Evolutionary conservation across 1,140 invertebrate genomes (phyloP), one percentile per base, ranked within the genome.

Genomic region (Hylaeus volcanicus): DNA sequence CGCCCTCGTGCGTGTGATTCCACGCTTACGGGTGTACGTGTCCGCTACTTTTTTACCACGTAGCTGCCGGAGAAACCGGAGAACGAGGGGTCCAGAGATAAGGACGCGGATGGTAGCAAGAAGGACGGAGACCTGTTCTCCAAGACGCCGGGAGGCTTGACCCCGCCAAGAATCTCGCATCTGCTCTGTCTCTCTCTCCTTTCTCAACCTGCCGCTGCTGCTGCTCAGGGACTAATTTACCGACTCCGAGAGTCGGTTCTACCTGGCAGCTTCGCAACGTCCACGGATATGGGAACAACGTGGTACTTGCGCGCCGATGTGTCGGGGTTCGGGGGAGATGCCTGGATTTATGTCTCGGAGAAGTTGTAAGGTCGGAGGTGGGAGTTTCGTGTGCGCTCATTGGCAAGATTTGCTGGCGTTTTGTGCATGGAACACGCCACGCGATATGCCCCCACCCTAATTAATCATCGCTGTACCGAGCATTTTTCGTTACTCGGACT

Each of bases 91-190:
- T 26, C 53, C 43, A 45, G 12, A 39, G 68, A 72, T 48, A 37
- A 61, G 48, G 41, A 41, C 37, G 55, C 12, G 58, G 12, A 53
- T 43, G 61, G 70, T 41, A 72, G 79, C 26, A 6, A 58, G 41
- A 8, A 53, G 72, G 74, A 74, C 3, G 37, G 76, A 78, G 63
- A 82, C 68, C 74, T 63, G 84, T 64, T 86, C 81, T 77, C 80
- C 72, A 72, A 83, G 86, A 87, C 82, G 78, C 86, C 81, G 87
- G 85, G 83, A 85, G 87, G 83, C 77, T 87, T 88, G 89, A 90
- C 88, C 89, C 89, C 80, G 83, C 81, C 83, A 89, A 84, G 88
- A 90, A 90, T 92, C 87, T 84, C 65, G 87, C 91, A 91, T 92
- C 91, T 92, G 89, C 88, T 91, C 83, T 61, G 48, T 61, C 60